A percentile compares a stretch with the other conserved stretches of the same genome.
These are phyloP conservation scores for Clistopyga incitator DNA, from an alignment of 2,888 invertebrate species.

Conservation along the genomic window DNA sequence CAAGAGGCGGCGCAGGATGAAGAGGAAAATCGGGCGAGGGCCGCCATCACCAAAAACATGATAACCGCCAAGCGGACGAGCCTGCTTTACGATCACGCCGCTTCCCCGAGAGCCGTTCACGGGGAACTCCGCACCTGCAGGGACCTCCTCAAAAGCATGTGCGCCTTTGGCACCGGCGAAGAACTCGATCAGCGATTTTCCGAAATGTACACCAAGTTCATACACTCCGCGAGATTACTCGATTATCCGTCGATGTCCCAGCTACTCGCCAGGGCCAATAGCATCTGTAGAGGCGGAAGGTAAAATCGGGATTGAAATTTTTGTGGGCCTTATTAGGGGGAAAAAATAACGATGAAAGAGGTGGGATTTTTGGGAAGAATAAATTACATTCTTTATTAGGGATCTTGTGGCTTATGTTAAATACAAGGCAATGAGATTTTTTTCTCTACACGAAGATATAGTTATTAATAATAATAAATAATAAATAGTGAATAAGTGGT, in stretches of 20 bases:
- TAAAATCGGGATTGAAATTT: no score
- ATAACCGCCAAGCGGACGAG: slow-evolving; percentile 86
- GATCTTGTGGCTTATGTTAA: no score
- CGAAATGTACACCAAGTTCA: slow-evolving; percentile 87
- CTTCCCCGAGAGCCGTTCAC: slow-evolving; percentile 87
- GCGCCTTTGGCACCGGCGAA: slow-evolving; percentile 86
- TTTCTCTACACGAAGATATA: no score
- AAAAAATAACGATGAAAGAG: no score
- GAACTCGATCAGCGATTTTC: slow-evolving; percentile 88
- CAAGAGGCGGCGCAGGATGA: neutral
- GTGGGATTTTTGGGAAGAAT: no score
- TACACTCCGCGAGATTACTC: slow-evolving; percentile 89
- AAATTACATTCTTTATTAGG: no score
- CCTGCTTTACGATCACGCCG: slow-evolving; percentile 89
- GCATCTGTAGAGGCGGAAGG: slow-evolving; percentile 90
- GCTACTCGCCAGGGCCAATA: slow-evolving; percentile 87
- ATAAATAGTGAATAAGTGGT: neutral
- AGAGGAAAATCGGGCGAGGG: neutral
- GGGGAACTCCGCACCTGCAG: slow-evolving; percentile 90
- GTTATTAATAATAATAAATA: neutral
- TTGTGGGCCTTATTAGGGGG: no score
- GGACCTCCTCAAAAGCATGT: slow-evolving; percentile 89
- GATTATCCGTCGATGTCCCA: slow-evolving; percentile 89
- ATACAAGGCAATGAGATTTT: no score
- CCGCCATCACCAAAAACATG: slow-evolving; percentile 23